Conservation (phyloP, 2,113 vertebrate genomes). For the Gymnorhina tibicen region DNA sequence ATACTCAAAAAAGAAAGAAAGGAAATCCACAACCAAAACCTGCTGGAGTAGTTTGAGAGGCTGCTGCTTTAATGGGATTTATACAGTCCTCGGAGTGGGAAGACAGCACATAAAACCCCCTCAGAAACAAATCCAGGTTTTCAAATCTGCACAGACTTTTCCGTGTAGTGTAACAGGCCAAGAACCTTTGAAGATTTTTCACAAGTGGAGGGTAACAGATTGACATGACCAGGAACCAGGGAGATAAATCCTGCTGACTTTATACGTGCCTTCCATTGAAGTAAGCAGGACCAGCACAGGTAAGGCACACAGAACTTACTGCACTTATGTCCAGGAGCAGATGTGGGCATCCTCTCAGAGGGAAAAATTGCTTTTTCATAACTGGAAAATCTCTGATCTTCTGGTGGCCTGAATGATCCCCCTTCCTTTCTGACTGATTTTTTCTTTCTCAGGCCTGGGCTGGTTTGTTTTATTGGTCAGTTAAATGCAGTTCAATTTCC, state of each 20-base stretch:
- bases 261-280: not conserved
- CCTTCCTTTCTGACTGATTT: not conserved
- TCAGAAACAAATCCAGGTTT: conserved; percentile 40
- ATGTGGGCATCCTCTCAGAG: not conserved
- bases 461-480: not conserved
- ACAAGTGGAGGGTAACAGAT: conserved; percentile 27
- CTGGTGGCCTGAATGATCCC: not conserved
- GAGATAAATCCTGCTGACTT: not conserved
- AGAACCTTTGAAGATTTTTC: conserved; percentile 49
- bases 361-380: not conserved
- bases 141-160: not conserved
- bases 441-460: not conserved
- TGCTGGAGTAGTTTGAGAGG: conserved; percentile 20
- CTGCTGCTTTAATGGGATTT: conserved; percentile 57
- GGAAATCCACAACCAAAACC: not conserved
- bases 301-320: not conserved
- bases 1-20: conserved; percentile 11
- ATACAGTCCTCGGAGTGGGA: not conserved
- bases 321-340: not conserved
- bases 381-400: not conserved
- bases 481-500: not conserved
- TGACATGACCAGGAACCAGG: not conserved
- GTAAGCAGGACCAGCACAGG: not conserved
- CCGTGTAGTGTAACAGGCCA: not conserved
- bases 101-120: not conserved